phyloP scores from a whole-genome alignment of 2,888 invertebrate species.

The Ectobius pallidus region DNA sequence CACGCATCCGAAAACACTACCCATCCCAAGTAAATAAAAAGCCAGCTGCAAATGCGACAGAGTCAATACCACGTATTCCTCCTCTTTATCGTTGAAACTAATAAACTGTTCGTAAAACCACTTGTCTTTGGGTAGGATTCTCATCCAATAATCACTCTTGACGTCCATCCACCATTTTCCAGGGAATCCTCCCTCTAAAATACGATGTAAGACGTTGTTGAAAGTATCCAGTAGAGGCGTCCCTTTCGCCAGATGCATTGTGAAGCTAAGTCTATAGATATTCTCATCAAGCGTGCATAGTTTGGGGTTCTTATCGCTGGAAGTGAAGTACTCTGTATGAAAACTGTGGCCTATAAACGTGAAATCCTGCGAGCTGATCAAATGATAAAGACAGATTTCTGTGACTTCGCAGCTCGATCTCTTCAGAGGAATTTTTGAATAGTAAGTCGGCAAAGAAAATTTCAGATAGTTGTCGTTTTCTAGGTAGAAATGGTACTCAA shows the following conservation, averaged over 20 bases:
- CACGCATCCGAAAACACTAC: neutral
- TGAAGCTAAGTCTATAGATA: neutral
- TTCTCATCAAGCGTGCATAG: neutral
- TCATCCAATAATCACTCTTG: neutral
- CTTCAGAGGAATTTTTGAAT: neutral
- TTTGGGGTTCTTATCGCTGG: neutral
- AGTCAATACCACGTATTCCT: neutral
- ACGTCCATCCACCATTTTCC: conserved; percentile 20
- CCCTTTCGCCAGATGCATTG: conserved; percentile 23
- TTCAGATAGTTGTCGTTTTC: conserved; percentile 2
- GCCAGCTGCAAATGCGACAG: conserved; percentile 1
- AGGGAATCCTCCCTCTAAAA: neutral
- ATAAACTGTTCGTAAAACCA: neutral
- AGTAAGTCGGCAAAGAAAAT: neutral
- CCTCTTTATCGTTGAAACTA: neutral
- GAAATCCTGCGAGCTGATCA: neutral
- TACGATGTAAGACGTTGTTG: neutral
- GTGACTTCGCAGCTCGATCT: neutral
- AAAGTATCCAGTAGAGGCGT: neutral
- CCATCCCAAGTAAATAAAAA: neutral
- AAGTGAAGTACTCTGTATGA: neutral
- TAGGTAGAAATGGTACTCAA: neutral
- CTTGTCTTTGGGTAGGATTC: neutral
- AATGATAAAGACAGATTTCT: neutral
- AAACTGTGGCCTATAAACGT: neutral